These are phyloP conservation scores for Drosophila tani DNA, from an alignment of 1,140 invertebrate species.

Conservation along the genomic window DNA sequence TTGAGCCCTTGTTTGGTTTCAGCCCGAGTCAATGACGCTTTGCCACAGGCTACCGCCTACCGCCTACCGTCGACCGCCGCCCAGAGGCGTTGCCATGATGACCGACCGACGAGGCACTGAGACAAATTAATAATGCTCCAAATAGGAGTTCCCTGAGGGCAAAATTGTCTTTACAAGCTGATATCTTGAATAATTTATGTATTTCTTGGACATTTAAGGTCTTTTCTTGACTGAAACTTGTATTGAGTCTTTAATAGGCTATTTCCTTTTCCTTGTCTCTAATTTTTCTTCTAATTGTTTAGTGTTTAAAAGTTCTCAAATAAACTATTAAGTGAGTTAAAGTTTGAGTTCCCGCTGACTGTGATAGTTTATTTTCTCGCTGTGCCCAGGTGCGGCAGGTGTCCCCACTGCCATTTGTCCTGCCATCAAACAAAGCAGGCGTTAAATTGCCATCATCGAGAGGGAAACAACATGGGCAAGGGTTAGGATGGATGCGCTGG, in stretches of 20 bases:
- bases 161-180: background rate
- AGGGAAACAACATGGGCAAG: conserved; percentile 6
- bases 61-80: conserved; percentile 4
- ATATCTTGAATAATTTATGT: background rate
- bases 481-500: background rate
- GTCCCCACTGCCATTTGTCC: conserved; percentile 31
- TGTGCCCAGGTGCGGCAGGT: conserved; percentile 3
- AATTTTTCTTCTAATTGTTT: background rate
- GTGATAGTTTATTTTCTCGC: background rate
- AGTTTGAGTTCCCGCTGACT: too few relatives aligned
- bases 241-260: too few relatives aligned
- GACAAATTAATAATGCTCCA: background rate
- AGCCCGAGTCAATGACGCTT: conserved; percentile 32
- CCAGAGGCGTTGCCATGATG: conserved; percentile 37
- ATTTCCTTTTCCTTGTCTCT: too few relatives aligned
- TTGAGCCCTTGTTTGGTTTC: conserved; percentile 50
- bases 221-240: too few relatives aligned
- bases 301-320: too few relatives aligned
- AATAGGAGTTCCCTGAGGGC: background rate
- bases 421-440: conserved; percentile 60
- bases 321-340: background rate
- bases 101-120: conserved; percentile 11
- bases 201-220: background rate
- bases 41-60: conserved; percentile 26
- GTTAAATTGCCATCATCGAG: conserved; percentile 69